Base-by-base conservation (phyloP, 1,140 invertebrate species). In the Drosophila albomicans region DNA sequence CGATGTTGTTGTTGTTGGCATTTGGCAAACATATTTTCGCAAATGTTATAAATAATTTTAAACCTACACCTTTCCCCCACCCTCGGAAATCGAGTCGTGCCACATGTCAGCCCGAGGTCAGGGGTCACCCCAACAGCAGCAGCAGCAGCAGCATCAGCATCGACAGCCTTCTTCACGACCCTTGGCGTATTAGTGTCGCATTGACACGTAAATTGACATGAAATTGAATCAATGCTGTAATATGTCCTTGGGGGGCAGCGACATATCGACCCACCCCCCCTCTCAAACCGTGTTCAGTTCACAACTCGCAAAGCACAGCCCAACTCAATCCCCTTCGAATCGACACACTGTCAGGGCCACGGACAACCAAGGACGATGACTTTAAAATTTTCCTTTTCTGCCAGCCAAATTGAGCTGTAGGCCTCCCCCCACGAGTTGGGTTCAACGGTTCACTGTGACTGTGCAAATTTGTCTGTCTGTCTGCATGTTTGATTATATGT, bases 181-280 rank as follows among this genome's bases (percentile, higher is more conserved):
- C 79, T 75, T 45, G 78, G 88, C 77, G 77, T 91, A 92, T 92
- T 92, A 91, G 91, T 92, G 82, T 91, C 90, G 91, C 82, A 92
- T 92, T 92, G 91, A 92, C 91, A 92, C 84, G 91, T 84, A 92
- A 92, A 92, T 92, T 92, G 90, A 92, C 91, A 92, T 91, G 90
- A 92, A 92, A 92, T 92, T 92, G 91, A 92, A 92, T 92, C 91
- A 92, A 92, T 92, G 91, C 91, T 91, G 81, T 91, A 92, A 92
- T 91, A 92, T 86, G 91, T 91, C 91, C 91, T 91, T 86, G 78
- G 91, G 91, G 91, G 87, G 56, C 70, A 56, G 52, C 78, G 54
- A 63, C 67, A 65, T 56, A 58, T 67, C 61, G 20, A 45, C 48
- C 69, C 61, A 1, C 48, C 10, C 11, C 25, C 0, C 5, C 25